Conservation (phyloP, 2,113 vertebrate species). For the Rallus limicola region DNA sequence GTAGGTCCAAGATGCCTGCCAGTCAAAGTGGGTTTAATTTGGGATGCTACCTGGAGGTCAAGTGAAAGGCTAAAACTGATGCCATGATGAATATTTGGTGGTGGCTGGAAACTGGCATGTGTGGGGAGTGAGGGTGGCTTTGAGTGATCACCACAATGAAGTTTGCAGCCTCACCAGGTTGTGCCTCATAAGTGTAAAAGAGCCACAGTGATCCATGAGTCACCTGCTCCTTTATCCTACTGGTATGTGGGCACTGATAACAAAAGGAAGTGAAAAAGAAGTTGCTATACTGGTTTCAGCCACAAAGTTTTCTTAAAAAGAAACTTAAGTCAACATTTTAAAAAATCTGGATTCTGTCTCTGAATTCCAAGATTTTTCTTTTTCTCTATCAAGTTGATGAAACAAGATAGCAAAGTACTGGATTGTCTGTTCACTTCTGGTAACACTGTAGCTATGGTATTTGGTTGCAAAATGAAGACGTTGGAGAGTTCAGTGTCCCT, state of each 20-base stretch:
- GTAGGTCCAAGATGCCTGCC: neutral
- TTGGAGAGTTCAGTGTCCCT: neutral
- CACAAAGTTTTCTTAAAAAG: neutral
- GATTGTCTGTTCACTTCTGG: neutral
- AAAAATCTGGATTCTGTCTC: neutral
- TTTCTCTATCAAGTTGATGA: neutral
- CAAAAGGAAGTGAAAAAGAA: neutral
- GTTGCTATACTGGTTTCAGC: neutral
- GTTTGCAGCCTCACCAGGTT: neutral
- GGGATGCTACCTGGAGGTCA: neutral
- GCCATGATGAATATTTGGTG: neutral
- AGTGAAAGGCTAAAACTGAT: neutral
- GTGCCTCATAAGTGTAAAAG: neutral
- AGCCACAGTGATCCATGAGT: neutral
- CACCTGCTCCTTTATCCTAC: neutral
- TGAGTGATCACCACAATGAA: fast-evolving
- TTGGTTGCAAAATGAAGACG: neutral
- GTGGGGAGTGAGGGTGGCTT: neutral
- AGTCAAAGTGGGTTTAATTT: neutral
- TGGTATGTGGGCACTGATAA: neutral
- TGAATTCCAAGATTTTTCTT: neutral
- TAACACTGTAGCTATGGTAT: neutral
- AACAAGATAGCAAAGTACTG: neutral
- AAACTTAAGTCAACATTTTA: neutral
- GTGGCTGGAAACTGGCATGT: neutral